Conservation (phyloP, 2,113 vertebrate genomes). For the Astur gentilis region DNA sequence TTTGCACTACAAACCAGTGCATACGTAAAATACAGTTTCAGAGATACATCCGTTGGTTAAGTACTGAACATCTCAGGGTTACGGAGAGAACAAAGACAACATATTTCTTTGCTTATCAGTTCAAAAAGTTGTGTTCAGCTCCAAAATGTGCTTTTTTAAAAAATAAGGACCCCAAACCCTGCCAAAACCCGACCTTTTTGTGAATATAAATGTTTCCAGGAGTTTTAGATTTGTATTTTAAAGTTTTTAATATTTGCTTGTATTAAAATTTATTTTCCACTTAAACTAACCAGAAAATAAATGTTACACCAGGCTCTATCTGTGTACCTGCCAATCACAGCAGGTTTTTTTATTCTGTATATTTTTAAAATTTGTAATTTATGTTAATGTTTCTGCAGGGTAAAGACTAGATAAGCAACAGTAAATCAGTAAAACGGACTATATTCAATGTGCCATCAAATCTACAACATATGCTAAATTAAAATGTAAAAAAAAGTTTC, state of each 20-base stretch:
- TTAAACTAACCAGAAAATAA: background rate
- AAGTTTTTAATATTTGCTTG: background rate
- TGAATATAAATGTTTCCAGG: background rate
- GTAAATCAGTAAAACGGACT: background rate
- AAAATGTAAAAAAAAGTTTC: background rate
- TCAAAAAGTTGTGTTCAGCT: background rate
- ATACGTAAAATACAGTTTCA: rapidly evolving
- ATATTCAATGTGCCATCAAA: background rate
- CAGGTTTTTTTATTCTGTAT: background rate
- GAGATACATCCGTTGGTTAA: background rate
- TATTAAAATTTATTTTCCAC: background rate
- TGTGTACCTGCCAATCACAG: background rate
- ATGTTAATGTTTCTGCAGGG: background rate
- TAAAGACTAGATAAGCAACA: background rate
- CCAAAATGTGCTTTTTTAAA: background rate
- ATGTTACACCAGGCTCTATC: background rate
- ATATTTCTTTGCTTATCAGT: background rate
- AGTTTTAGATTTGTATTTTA: background rate
- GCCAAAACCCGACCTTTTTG: background rate
- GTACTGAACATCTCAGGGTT: background rate
- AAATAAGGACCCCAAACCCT: background rate
- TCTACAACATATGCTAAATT: background rate
- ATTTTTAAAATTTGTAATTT: background rate
- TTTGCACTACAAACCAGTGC: background rate
- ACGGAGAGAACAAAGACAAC: background rate